A percentile compares a stretch with the other conserved stretches of the same genome.
Evolutionary conservation across 2,888 invertebrate genomes (phyloP).

Genomic region (Bombylius discolor): DNA sequence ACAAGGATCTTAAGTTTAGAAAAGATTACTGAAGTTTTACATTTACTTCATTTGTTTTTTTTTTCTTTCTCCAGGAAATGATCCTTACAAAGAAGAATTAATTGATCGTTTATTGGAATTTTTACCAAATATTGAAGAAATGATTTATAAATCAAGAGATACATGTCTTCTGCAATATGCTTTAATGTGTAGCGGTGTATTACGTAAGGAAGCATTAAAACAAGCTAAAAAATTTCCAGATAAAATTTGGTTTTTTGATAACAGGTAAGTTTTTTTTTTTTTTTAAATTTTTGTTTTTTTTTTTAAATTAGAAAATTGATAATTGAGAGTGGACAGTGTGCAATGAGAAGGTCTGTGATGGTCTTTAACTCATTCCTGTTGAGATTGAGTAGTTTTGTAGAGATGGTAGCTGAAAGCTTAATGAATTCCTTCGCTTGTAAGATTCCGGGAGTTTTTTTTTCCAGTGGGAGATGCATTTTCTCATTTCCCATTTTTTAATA

Average conservation of each 20-base stretch:
- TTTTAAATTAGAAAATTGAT: too few species aligned
- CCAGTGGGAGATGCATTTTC: too few species aligned
- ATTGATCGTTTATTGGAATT: constrained; percentile 24
- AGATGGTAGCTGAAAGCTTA: too few species aligned
- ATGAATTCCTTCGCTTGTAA: too few species aligned
- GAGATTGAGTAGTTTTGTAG: too few species aligned
- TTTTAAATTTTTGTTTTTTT: too few species aligned
- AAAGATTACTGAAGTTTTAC: neutral
- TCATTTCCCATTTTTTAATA: too few species aligned
- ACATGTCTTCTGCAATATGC: constrained; percentile 30
- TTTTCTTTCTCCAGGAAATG: constrained; percentile 15
- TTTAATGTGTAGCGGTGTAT: constrained; percentile 21
- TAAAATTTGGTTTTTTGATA: constrained; percentile 30
- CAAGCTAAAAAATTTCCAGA: constrained; percentile 25
- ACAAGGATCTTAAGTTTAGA: neutral
- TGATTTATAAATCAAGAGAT: constrained; percentile 26
- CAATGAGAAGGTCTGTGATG: too few species aligned
- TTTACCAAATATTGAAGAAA: constrained; percentile 30
- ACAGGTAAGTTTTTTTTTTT: constrained; percentile 16
- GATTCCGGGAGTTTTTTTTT: too few species aligned
- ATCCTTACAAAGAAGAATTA: constrained; percentile 17
- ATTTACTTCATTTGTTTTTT: neutral
- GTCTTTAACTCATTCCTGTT: too few species aligned
- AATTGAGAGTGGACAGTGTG: too few species aligned
- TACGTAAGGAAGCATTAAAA: constrained; percentile 26